Evolutionary conservation across 2,888 invertebrate genomes (phyloP).

Genomic region (Teinopalpus imperialis): DNA sequence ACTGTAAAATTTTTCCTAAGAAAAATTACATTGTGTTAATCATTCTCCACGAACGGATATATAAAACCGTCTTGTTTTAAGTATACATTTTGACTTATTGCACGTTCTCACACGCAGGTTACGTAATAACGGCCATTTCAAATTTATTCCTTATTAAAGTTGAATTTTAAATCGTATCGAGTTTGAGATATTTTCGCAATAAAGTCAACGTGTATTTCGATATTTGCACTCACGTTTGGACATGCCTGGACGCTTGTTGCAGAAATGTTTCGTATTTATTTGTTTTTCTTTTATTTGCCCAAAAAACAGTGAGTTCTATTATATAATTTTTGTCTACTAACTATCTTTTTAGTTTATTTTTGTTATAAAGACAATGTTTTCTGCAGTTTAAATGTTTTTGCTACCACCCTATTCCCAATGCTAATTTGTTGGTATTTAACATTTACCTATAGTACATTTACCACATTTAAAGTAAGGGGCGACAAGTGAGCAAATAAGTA

Average conservation of each 20-base stretch:
- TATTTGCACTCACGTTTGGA: slow-evolving; percentile 29
- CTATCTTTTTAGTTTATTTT: no score
- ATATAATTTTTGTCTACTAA: no score
- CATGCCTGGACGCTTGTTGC: slow-evolving; percentile 25
- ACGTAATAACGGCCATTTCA: slow-evolving; percentile 24
- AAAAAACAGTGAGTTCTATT: slow-evolving; percentile 12
- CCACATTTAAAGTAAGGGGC: no score
- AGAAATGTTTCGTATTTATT: slow-evolving; percentile 30
- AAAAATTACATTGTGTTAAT: slow-evolving; percentile 15
- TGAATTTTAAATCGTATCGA: slow-evolving; percentile 27
- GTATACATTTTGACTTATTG: slow-evolving; percentile 1
- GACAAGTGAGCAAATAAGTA: no score
- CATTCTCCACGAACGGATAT: neutral
- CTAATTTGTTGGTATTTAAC: no score
- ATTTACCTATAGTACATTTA: no score
- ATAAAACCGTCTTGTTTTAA: slow-evolving; percentile 8
- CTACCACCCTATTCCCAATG: no score
- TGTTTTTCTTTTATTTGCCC: slow-evolving; percentile 16
- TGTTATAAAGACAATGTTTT: no score
- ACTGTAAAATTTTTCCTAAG: slow-evolving; percentile 26
- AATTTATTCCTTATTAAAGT: slow-evolving; percentile 28
- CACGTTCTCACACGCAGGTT: slow-evolving; percentile 21
- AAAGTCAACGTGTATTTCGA: slow-evolving; percentile 27
- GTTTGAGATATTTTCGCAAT: slow-evolving; percentile 28
- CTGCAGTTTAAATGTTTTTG: no score